These are phyloP conservation scores for Xestia xanthographa DNA, from an alignment of 2,888 invertebrate species.

Conservation along the genomic window DNA sequence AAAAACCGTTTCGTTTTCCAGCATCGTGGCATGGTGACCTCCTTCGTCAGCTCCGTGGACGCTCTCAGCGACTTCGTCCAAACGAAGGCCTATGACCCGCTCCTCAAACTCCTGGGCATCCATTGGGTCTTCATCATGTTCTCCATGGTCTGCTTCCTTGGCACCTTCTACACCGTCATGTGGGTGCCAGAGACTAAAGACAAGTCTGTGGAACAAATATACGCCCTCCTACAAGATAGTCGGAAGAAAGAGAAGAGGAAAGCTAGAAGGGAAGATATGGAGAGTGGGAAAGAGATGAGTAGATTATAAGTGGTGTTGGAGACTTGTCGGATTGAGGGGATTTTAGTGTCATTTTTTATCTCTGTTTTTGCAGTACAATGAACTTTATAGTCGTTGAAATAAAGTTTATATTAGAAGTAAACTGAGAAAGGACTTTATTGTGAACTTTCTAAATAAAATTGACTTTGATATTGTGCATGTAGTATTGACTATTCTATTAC, in stretches of 20 bases:
- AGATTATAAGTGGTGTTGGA: slow-evolving; percentile 75
- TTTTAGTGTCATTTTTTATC: background rate
- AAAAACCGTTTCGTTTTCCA: slow-evolving; percentile 69
- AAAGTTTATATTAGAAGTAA: background rate
- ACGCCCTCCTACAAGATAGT: slow-evolving; percentile 82
- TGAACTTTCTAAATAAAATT: background rate
- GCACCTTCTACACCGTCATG: slow-evolving; percentile 84
- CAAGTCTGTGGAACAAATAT: slow-evolving; percentile 84
- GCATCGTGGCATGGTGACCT: slow-evolving; percentile 88
- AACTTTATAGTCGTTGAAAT: background rate
- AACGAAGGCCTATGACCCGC: slow-evolving; percentile 86
- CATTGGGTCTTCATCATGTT: slow-evolving; percentile 89
- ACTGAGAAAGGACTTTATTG: background rate
- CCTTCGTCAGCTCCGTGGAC: slow-evolving; percentile 84
- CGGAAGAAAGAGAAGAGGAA: slow-evolving; percentile 85
- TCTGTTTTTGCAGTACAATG: background rate
- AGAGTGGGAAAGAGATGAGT: slow-evolving; percentile 80
- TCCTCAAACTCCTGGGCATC: slow-evolving; percentile 85
- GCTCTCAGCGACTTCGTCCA: slow-evolving; percentile 88
- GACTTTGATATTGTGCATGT: background rate
- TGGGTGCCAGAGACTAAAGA: slow-evolving; percentile 88
- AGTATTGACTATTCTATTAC: background rate
- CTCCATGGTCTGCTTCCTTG: slow-evolving; percentile 85
- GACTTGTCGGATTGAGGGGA: slow-evolving; percentile 48
- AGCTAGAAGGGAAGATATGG: slow-evolving; percentile 78